These are phyloP conservation scores for Pseudeuparius sepicola DNA, from an alignment of 2,888 invertebrate species.

Conservation along the genomic window DNA sequence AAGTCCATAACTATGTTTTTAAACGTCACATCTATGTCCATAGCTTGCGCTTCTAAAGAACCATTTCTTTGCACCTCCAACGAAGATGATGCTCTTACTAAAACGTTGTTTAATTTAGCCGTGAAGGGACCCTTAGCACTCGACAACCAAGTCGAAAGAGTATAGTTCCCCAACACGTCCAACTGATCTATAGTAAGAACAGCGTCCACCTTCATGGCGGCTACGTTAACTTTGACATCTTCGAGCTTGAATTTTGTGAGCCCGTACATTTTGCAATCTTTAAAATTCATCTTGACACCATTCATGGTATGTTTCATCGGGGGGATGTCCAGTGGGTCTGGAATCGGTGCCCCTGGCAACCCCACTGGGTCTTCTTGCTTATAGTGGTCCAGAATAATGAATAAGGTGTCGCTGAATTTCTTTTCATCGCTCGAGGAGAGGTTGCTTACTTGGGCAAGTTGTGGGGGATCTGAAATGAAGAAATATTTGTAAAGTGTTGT, in stretches of 20 bases:
- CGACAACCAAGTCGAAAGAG: constrained; percentile 50
- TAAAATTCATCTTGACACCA: constrained; percentile 59
- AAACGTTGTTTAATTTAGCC: constrained; percentile 61
- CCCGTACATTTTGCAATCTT: constrained; percentile 61
- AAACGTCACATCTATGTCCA: constrained; percentile 70
- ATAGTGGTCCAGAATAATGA: constrained; percentile 64
- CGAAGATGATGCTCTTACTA: constrained; percentile 44
- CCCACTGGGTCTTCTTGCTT: constrained; percentile 72
- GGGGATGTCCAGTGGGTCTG: constrained; percentile 72
- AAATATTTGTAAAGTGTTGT: too few relatives aligned
- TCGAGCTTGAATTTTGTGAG: constrained; percentile 69
- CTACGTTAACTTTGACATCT: constrained; percentile 59
- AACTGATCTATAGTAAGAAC: constrained; percentile 60
- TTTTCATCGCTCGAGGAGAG: too few relatives aligned
- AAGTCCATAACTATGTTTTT: constrained; percentile 70
- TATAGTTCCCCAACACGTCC: constrained; percentile 39
- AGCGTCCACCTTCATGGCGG: constrained; percentile 66
- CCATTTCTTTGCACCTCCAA: constrained; percentile 67
- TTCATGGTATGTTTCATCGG: constrained; percentile 64
- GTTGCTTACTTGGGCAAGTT: too few relatives aligned
- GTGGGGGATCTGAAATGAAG: too few relatives aligned
- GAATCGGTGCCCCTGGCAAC: constrained; percentile 67
- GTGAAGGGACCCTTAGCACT: constrained; percentile 67
- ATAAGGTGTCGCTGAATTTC: constrained; percentile 61
- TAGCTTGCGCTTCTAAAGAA: constrained; percentile 64